These are phyloP conservation scores for Lasioglossum zephyrum DNA, from an alignment of 2,888 invertebrate genomes.

Conservation along the genomic window DNA sequence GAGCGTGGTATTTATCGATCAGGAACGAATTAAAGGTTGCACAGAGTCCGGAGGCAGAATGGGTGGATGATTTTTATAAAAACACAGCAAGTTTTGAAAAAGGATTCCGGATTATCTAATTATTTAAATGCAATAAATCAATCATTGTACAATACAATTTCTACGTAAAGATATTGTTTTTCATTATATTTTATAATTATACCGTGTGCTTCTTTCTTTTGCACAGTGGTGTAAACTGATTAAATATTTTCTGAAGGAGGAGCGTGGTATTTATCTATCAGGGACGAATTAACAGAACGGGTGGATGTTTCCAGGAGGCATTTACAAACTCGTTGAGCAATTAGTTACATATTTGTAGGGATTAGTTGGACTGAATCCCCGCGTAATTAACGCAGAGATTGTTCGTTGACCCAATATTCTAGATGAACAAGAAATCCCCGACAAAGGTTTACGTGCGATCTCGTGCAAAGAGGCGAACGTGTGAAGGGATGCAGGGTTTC, in stretches of 20 bases:
- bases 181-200: too few relatives aligned
- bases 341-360: not conserved
- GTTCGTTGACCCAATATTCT: slow-evolving; percentile 28
- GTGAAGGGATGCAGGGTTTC: slow-evolving; percentile 42
- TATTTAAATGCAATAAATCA: too few relatives aligned
- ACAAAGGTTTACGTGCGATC: slow-evolving; percentile 37
- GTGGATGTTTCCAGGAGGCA: not conserved
- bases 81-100: too few relatives aligned
- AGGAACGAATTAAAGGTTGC: not conserved
- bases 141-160: too few relatives aligned
- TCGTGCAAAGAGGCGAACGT: slow-evolving; percentile 47
- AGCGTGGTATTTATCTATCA: not conserved
- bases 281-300: not conserved
- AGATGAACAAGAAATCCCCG: slow-evolving; percentile 29
- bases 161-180: too few relatives aligned
- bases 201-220: too few relatives aligned
- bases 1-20: not conserved
- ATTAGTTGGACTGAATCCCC: not conserved
- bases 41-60: not conserved
- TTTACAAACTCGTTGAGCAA: not conserved
- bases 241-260: too few relatives aligned
- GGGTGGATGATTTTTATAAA: not conserved
- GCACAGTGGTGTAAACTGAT: too few relatives aligned
- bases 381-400: not conserved
- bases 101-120: too few relatives aligned